Evolutionary conservation across 2,888 invertebrate genomes (phyloP).

Genomic region (Phyto melanocephala): DNA sequence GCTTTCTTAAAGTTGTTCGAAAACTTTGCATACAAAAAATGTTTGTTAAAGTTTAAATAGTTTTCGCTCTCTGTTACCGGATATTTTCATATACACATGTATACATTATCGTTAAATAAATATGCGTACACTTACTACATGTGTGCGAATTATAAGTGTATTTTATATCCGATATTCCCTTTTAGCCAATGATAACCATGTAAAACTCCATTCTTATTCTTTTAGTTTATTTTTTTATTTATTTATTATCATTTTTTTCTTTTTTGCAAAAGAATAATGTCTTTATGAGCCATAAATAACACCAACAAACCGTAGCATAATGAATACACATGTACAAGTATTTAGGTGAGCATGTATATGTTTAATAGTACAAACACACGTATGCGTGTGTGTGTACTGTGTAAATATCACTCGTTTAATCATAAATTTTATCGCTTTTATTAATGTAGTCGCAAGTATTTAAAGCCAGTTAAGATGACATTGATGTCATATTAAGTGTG

Average conservation of each 20-base stretch:
- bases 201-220: conserved; percentile 33
- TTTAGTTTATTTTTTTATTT: no score
- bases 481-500: conserved; percentile 76
- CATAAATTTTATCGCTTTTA: conserved; percentile 53
- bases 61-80: neutral
- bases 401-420: conserved; percentile 42
- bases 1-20: no score
- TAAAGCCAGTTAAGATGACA: conserved; percentile 73
- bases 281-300: conserved; percentile 55
- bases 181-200: conserved; percentile 57
- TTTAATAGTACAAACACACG: neutral
- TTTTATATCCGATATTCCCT: conserved; percentile 19
- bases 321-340: conserved; percentile 37
- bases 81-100: neutral
- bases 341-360: neutral
- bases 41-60: neutral
- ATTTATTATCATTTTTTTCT: no score
- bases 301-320: conserved; percentile 53
- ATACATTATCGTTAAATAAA: conserved; percentile 45
- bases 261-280: conserved; percentile 51
- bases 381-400: conserved; percentile 1
- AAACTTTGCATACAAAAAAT: no score
- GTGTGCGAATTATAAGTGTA: conserved; percentile 6
- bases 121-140: neutral
- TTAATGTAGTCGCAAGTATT: conserved; percentile 39